Conservation (phyloP, 2,797 vertebrate species). For the Rhinophrynus dorsalis region DNA sequence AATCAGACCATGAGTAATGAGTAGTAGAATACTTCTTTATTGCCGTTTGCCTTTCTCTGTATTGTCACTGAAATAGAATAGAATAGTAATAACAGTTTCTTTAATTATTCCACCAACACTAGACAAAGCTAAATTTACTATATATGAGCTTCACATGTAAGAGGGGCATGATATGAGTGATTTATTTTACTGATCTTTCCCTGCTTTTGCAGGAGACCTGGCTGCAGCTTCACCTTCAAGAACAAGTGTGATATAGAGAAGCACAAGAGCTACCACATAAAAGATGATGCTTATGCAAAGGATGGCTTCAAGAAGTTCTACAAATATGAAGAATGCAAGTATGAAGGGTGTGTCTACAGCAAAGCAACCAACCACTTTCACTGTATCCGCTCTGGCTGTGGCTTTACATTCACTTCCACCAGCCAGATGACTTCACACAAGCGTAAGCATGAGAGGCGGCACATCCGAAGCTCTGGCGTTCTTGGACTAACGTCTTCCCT, state of each 20-base stretch:
- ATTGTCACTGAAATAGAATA: too few relatives aligned
- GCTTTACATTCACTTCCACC: slow-evolving; percentile 99
- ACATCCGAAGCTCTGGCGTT: slow-evolving; percentile 87
- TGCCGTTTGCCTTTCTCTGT: too few relatives aligned
- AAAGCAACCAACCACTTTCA: slow-evolving; percentile 99
- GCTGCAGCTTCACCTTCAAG: slow-evolving; percentile 98
- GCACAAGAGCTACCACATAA: slow-evolving; percentile 99
- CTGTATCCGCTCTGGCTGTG: slow-evolving; percentile 95
- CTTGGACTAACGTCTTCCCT: slow-evolving; percentile 85
- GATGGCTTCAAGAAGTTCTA: slow-evolving; percentile 99
- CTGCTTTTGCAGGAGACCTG: slow-evolving; percentile 84
- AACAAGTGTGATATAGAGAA: slow-evolving; percentile 99
- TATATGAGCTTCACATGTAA: background rate
- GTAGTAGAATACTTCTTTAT: too few relatives aligned
- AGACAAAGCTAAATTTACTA: background rate
- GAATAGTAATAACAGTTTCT: too few relatives aligned
- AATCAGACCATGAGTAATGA: too few relatives aligned
- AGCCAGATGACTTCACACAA: slow-evolving; percentile 99
- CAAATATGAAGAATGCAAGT: slow-evolving; percentile 98
- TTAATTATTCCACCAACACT: too few relatives aligned
- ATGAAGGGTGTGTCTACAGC: slow-evolving; percentile 98
- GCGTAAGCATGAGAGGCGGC: slow-evolving; percentile 94
- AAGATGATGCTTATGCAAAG: slow-evolving; percentile 98
- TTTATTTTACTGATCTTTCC: too few relatives aligned
- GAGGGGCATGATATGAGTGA: background rate